phyloP scores from a whole-genome alignment of 2,797 vertebrate genomes.

The Megalops cyprinoides region DNA sequence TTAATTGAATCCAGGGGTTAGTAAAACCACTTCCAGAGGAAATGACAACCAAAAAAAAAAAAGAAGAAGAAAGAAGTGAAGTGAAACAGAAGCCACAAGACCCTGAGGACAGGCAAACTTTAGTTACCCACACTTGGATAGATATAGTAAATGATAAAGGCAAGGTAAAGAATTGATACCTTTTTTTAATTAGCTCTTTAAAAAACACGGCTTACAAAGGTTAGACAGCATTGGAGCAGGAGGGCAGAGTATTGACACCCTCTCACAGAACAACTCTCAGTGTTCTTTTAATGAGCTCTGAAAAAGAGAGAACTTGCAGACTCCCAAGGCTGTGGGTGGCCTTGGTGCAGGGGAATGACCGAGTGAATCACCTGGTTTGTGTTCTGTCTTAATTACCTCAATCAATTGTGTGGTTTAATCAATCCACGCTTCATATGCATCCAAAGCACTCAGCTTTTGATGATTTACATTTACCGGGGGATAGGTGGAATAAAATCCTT shows the following conservation, averaged over 20 bases:
- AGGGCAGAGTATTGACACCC: not conserved
- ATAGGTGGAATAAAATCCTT: not conserved
- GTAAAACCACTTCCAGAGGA: not conserved
- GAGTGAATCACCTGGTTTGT: too few relatives aligned
- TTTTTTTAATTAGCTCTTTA: not conserved
- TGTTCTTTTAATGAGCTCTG: slow-evolving; percentile 4
- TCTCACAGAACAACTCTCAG: too few relatives aligned
- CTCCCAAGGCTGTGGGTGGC: not conserved
- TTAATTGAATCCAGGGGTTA: too few relatives aligned
- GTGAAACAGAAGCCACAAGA: too few relatives aligned
- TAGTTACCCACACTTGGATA: too few relatives aligned
- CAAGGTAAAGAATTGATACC: not conserved
- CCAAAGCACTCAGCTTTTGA: not conserved
- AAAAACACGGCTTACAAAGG: not conserved
- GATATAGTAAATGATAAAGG: not conserved
- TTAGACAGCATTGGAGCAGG: not conserved
- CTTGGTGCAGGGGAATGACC: too few relatives aligned
- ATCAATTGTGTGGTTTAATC: not conserved
- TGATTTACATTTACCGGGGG: not conserved
- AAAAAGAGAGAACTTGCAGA: not conserved
- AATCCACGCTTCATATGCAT: not conserved
- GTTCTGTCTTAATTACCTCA: not conserved
- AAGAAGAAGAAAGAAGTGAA: not conserved
- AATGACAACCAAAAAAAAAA: not conserved
- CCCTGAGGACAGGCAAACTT: not conserved